A percentile compares a stretch with the other conserved stretches of the same genome.
Conservation (phyloP, 2,888 invertebrate species). For the Iselma pallidipennis region DNA sequence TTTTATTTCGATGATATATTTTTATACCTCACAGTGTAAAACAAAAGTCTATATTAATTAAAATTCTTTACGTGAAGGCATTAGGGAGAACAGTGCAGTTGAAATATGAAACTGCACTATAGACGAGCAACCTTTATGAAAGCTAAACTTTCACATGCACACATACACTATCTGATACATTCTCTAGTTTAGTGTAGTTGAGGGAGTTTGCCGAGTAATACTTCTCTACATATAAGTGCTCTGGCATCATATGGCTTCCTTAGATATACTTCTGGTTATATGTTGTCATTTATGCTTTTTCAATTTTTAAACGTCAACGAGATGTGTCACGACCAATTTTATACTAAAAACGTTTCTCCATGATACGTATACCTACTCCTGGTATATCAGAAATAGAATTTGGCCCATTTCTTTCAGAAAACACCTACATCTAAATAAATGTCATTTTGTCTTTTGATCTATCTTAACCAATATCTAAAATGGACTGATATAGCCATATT, state of each 20-base stretch:
- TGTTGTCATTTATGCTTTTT: slow-evolving; percentile 25
- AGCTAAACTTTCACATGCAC: slow-evolving; percentile 3
- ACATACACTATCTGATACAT: slow-evolving; percentile 18
- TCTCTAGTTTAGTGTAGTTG: slow-evolving; percentile 14
- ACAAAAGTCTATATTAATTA: slow-evolving; percentile 17
- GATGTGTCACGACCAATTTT: slow-evolving; percentile 20
- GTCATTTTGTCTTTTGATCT: background rate
- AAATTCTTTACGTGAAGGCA: slow-evolving; percentile 14
- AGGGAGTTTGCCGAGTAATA: slow-evolving; percentile 16
- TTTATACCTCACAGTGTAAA: slow-evolving; percentile 2
- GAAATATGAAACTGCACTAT: slow-evolving; percentile 18
- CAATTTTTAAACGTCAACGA: slow-evolving; percentile 26
- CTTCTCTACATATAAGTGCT: slow-evolving; percentile 23
- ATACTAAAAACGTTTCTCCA: slow-evolving; percentile 4
- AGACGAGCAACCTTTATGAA: slow-evolving; percentile 8
- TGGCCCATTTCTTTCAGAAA: background rate
- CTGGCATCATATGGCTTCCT: slow-evolving; percentile 25
- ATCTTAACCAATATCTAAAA: background rate
- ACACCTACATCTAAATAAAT: background rate
- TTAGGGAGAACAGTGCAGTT: slow-evolving; percentile 9
- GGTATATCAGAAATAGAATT: slow-evolving; percentile 5
- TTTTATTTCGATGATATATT: background rate
- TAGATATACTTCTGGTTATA: slow-evolving; percentile 21
- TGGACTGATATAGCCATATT: background rate
- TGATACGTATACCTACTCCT: slow-evolving; percentile 5